Percentiles rank a stretch among this genome's conserved stretches.
phyloP scores from a whole-genome alignment of 1,140 invertebrate species.

The Pygmarrhopalites habei region DNA sequence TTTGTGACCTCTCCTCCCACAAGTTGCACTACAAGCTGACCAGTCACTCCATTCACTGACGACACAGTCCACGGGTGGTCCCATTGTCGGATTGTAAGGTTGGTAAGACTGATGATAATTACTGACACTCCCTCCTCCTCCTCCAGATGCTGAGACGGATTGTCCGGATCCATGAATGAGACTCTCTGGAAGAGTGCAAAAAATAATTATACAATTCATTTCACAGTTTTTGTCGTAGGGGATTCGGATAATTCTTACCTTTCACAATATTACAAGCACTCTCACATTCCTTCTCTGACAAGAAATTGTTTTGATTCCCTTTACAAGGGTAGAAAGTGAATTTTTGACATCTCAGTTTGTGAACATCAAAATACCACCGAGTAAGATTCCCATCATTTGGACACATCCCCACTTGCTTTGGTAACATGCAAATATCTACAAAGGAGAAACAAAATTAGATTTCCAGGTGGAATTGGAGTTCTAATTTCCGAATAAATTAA shows the following conservation, averaged over 20 bases:
- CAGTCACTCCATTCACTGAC: conserved; percentile 65
- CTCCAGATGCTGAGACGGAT: no score
- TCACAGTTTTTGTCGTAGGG: no score
- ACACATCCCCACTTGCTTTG: conserved; percentile 68
- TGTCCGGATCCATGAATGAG: no score
- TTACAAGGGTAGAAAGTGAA: conserved; percentile 84
- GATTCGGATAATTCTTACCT: no score
- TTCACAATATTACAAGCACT: no score
- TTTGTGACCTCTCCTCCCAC: conserved; percentile 59
- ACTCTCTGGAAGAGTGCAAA: no score
- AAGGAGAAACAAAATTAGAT: background rate
- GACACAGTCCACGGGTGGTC: conserved; percentile 56
- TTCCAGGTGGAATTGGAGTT: background rate
- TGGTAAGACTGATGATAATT: no score
- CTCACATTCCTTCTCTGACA: conserved; percentile 65
- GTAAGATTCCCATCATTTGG: conserved; percentile 59
- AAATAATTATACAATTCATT: no score
- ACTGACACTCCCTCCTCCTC: no score
- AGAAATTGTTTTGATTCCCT: conserved; percentile 83
- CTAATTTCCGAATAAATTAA: background rate
- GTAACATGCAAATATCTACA: conserved; percentile 66
- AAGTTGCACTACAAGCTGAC: conserved; percentile 68
- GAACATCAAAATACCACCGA: conserved; percentile 71
- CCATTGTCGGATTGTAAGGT: background rate
- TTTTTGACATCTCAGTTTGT: conserved; percentile 63